Evolutionary conservation across 2,797 vertebrate genomes (phyloP), one percentile per base, ranked within the genome.

Genomic region (Mus minutoides): DNA sequence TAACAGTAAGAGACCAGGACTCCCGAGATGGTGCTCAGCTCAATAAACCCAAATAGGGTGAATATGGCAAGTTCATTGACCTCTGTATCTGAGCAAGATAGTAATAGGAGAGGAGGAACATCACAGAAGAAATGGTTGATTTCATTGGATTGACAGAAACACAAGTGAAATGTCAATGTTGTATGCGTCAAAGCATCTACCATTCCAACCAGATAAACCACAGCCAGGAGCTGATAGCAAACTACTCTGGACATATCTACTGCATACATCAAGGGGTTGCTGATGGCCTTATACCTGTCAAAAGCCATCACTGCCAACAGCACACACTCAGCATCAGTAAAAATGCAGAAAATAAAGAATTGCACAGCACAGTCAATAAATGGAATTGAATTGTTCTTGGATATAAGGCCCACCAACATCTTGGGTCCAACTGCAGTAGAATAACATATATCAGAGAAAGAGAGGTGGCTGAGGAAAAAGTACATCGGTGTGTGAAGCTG

Each of bases 401-500:
- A 8, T 13, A 64, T 14, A 26, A 54, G 14, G 54, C 14, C 54
- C 54, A 54, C 16, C 14, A 97, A 19, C 90, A 96, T 96, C 80
- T 93, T 97, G 43, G 97, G 94, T 0, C 93, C 75, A 49, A 93
- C 5, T 2, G 95, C 94, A 0, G 90, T 95, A 40, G 97, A 94
- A 37, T 88, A 97, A 31, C 94, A 97, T 34, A 97, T 49, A 40
- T 96, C 95, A 88, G 79, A 83, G 49, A 97, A 97, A 13, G 96
- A 96, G 43, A 97, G 71, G 52, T 96, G 60, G 14, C 94, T 95
- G 46, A 97, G 94, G 46, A 97, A 97, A 31, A 96, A 97, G 60
- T 97, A 97, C 95, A 96, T 92, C 0, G 96, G 91, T 0, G 49
- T 95, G n/a, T 96, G 95, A 21, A 97, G 82, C 14, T 49, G 67